These are phyloP conservation scores for Neodontobutis hainanensis DNA, from an alignment of 2,113 vertebrate genomes.

Conservation along the genomic window DNA sequence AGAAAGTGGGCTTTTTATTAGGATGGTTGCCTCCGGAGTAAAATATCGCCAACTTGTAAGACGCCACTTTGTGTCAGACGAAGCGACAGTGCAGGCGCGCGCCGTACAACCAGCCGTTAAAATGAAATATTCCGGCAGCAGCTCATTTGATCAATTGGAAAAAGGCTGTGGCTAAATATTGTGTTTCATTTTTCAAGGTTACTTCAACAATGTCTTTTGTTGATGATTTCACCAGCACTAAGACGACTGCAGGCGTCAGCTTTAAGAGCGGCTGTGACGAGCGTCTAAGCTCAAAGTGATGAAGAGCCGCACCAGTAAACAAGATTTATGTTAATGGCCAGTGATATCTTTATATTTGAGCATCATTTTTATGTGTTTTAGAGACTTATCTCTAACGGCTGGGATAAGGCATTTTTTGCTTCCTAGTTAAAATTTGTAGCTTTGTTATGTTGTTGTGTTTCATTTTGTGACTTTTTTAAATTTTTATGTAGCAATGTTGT, in stretches of 20 bases:
- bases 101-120: constrained; percentile 44
- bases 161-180: constrained; percentile 25
- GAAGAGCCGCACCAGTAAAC: not conserved
- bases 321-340: not conserved
- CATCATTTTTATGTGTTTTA: not conserved
- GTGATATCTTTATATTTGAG: not conserved
- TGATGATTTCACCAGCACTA: constrained; percentile 48
- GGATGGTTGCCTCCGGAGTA: constrained; percentile 59
- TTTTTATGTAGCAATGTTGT: no score
- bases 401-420: not conserved
- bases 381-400: not conserved
- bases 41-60: constrained; percentile 68
- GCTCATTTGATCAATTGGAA: constrained; percentile 31
- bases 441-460: not conserved
- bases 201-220: constrained; percentile 44
- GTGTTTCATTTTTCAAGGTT: constrained; percentile 52
- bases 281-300: constrained; percentile 5
- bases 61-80: constrained; percentile 55
- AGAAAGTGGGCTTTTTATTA: constrained; percentile 65
- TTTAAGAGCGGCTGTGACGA: constrained; percentile 45
- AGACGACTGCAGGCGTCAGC: constrained; percentile 40
- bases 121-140: constrained; percentile 64
- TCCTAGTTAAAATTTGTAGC: not conserved
- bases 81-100: constrained; percentile 12
- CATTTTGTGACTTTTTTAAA: no score